Base-by-base conservation (phyloP, 2,888 invertebrate genomes). In the Hirtodrosophila trivittata region DNA sequence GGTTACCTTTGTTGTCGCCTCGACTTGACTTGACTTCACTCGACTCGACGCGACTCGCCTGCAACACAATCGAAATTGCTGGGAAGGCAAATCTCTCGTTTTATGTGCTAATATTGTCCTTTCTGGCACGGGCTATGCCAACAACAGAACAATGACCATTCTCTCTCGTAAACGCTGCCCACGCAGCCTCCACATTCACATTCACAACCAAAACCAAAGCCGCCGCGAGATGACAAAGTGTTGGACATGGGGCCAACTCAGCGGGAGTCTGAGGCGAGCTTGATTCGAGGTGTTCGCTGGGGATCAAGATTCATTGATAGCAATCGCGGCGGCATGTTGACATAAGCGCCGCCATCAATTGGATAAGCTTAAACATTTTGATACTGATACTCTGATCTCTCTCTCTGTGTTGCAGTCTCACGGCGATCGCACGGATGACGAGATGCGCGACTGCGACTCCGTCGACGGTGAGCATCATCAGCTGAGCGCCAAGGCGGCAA, bases 361-460 rank as follows among this genome's bases (percentile, higher is more conserved):
- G 21, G 25, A 8, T 10, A 47, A 26, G 6, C 0, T 26, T 7
- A 5, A 41, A 2, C 25, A 38, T 43, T 12, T 16, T 18, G 14
- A 1, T 5, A 5, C 41, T 30, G 26, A 26, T 26, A 16, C 14
- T 47, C 13, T 47, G 26, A 12, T 0, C 9, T 38, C 7, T 35
- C 10, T 9, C 9, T 41, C 10, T n/a, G 5, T 52, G 65, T 81
- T 45, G 10, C 85, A 91, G 91, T 90, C 91, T 74, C 90, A 90
- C 83, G 91, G 90, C 71, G 91, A 90, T 69, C 90, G 90, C 63
- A 90, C 91, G 37, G 91, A 90, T 78, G 91, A 91, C 77, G 91
- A 91, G 81, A 88, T 90, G 86, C 88, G 90, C 66, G 91, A 91
- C 68, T 91, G 90, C 68, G 91, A 91, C 66, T 91, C 91, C 32